phyloP scores from a whole-genome alignment of 2,888 invertebrate species.

The Laspeyria flexula region DNA sequence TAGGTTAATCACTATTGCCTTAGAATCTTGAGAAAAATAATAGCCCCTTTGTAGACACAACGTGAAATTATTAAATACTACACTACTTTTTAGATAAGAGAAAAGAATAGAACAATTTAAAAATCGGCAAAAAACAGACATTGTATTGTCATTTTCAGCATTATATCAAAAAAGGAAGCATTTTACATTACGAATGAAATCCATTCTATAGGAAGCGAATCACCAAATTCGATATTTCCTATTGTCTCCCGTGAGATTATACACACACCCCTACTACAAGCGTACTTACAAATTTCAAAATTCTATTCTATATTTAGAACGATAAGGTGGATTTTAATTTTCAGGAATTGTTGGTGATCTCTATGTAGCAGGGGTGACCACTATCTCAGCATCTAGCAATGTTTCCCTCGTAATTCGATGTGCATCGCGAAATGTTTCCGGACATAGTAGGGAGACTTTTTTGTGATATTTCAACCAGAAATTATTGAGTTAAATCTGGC shows the following conservation, averaged over 20 bases:
- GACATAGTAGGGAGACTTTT: slow-evolving; percentile 24
- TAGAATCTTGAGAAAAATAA: too few species aligned
- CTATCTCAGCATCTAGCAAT: slow-evolving; percentile 35
- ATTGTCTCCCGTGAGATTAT: slow-evolving; percentile 38
- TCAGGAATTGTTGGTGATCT: neutral
- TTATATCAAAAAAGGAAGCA: slow-evolving; percentile 16
- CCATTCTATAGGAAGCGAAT: slow-evolving; percentile 30
- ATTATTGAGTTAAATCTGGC: slow-evolving; percentile 53
- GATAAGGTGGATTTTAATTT: slow-evolving; percentile 14
- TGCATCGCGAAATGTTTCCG: slow-evolving; percentile 64
- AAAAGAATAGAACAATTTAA: neutral
- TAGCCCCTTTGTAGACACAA: too few species aligned
- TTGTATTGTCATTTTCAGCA: too few species aligned
- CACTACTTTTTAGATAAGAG: too few species aligned
- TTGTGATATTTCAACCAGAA: slow-evolving; percentile 57
- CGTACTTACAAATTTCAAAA: neutral
- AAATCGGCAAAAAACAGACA: neutral
- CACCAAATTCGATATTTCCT: slow-evolving; percentile 42
- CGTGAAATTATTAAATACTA: too few species aligned
- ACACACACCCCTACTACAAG: slow-evolving; percentile 29
- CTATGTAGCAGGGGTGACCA: slow-evolving; percentile 33
- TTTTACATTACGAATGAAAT: slow-evolving; percentile 33
- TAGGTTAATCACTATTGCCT: too few species aligned
- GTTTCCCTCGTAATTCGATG: slow-evolving; percentile 59
- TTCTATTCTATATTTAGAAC: neutral